A percentile compares a stretch with the other conserved stretches of the same genome.
Conservation (phyloP, 2,888 invertebrate species). For the Bombylius major region DNA sequence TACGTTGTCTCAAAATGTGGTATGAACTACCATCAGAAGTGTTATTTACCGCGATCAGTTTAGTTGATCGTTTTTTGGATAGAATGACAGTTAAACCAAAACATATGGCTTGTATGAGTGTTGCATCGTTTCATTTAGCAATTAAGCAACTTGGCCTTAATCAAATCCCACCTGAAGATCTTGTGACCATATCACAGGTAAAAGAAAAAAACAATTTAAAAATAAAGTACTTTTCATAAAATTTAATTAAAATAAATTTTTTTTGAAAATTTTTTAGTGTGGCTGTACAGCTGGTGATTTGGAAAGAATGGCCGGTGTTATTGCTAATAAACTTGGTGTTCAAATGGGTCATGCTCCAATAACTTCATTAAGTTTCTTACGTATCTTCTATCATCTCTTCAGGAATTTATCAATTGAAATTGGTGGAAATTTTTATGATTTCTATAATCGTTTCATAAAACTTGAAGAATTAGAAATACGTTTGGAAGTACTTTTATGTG, state of each 20-base stretch:
- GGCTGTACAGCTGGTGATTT: conserved; percentile 77
- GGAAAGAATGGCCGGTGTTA: conserved; percentile 71
- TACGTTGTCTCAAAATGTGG: conserved; percentile 74
- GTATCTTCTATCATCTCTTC: conserved; percentile 51
- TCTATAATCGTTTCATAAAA: conserved; percentile 42
- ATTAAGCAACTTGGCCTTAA: conserved; percentile 50
- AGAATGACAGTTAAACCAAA: conserved; percentile 72
- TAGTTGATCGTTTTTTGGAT: conserved; percentile 70
- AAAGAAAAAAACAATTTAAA: conserved; percentile 1
- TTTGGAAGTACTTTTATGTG: conserved; percentile 63
- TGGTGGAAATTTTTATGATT: conserved; percentile 38
- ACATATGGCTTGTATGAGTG: conserved; percentile 77
- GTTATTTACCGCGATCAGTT: conserved; percentile 62
- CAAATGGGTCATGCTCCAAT: conserved; percentile 44
- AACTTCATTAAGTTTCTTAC: conserved; percentile 56
- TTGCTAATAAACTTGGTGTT: conserved; percentile 62
- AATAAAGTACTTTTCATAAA: not conserved
- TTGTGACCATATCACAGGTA: conserved; percentile 46
- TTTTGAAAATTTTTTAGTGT: conserved; percentile 44
- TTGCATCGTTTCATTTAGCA: conserved; percentile 76
- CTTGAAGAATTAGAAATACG: conserved; percentile 51
- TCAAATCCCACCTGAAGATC: conserved; percentile 49
- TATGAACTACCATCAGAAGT: conserved; percentile 69
- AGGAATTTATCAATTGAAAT: conserved; percentile 42
- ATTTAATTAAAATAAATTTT: not conserved